Evolutionary conservation across 2,113 vertebrate species (phyloP).

Genomic region (Macroglossus sobrinus): DNA sequence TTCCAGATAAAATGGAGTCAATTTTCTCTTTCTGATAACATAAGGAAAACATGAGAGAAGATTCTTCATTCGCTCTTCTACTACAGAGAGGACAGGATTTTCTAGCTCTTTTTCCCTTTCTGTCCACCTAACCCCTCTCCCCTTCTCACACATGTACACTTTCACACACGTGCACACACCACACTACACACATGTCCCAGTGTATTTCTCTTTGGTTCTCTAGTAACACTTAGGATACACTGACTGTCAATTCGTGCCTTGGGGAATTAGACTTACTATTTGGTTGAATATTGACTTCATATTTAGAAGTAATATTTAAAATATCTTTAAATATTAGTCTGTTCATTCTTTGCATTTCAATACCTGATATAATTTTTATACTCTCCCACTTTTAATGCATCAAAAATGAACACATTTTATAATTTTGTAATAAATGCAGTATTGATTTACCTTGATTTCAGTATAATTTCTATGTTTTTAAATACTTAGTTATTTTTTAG

Average conservation of each 20-base stretch:
- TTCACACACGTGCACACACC: background rate
- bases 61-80: background rate
- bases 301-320: background rate
- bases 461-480: background rate
- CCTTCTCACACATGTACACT: background rate
- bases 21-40: background rate
- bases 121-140: background rate
- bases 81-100: background rate
- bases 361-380: background rate
- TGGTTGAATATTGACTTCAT: background rate
- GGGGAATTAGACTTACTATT: background rate
- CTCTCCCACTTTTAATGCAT: background rate
- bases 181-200: too few relatives aligned
- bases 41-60: background rate
- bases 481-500: background rate
- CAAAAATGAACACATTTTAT: background rate
- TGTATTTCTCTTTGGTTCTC: background rate
- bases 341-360: constrained; percentile 1
- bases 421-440: background rate
- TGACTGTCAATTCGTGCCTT: background rate
- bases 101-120: background rate
- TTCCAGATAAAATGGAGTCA: background rate
- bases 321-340: background rate
- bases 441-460: background rate
- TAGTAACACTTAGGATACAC: too few relatives aligned